phyloP scores from a whole-genome alignment of 2,113 vertebrate genomes.

The Murina feae region DNA sequence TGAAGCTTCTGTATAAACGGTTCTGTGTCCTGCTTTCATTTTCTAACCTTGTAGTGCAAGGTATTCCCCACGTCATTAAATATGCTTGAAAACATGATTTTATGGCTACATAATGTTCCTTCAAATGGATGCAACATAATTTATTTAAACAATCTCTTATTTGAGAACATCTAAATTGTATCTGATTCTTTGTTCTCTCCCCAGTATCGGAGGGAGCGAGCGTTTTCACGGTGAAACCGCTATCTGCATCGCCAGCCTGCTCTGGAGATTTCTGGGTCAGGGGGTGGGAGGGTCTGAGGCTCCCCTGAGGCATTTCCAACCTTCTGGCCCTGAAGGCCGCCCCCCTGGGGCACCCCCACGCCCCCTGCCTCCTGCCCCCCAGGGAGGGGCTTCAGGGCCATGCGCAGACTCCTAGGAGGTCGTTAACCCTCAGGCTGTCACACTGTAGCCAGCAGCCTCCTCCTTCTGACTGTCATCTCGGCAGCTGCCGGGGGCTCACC shows the following conservation, averaged over 20 bases:
- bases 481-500: not conserved
- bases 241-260: not conserved
- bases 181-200: constrained; percentile 15
- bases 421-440: not conserved
- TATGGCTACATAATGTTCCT: constrained; percentile 50
- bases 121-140: constrained; percentile 18
- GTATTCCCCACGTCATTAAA: constrained; percentile 41
- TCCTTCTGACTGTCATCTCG: not conserved
- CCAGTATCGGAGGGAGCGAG: not conserved
- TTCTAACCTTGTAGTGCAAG: constrained; percentile 40
- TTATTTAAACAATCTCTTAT: constrained; percentile 45
- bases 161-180: constrained; percentile 40
- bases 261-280: not conserved
- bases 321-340: not conserved
- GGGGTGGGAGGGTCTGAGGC: not conserved
- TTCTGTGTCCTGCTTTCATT: constrained; percentile 37
- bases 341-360: fast-evolving
- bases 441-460: not conserved
- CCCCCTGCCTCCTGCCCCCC: not conserved
- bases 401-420: not conserved
- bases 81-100: constrained; percentile 57
- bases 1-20: not conserved
- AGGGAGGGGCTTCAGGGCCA: not conserved
- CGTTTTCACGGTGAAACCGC: not conserved
- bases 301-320: not conserved